These are phyloP conservation scores for Salvelinus fontinalis DNA, from an alignment of 2,113 vertebrate species.

Conservation along the genomic window DNA sequence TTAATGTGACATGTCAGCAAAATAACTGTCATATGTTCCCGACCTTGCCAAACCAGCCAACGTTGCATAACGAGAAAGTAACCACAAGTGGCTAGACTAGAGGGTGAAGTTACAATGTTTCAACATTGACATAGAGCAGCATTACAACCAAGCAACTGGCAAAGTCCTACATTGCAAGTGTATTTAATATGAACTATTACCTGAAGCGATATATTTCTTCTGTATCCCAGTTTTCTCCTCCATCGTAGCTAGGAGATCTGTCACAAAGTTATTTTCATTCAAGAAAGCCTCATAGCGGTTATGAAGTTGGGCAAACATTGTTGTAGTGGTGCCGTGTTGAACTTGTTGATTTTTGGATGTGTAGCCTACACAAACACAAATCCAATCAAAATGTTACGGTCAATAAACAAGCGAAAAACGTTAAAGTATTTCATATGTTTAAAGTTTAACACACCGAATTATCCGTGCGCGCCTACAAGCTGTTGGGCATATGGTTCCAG, in stretches of 20 bases:
- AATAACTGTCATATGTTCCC: neutral
- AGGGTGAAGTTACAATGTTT: neutral
- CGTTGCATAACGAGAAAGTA: neutral
- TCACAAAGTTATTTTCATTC: conserved; percentile 78
- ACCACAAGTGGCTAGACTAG: too few relatives aligned
- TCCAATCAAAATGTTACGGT: neutral
- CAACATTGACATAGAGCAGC: neutral
- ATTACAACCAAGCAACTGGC: neutral
- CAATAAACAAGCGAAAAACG: neutral
- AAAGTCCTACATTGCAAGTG: neutral
- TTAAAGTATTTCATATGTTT: neutral
- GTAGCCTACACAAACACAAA: neutral
- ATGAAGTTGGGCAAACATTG: conserved; percentile 60
- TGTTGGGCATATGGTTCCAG: too few relatives aligned
- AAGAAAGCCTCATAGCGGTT: conserved; percentile 79
- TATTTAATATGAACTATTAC: conserved; percentile 62
- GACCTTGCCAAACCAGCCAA: neutral
- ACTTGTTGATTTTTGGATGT: neutral
- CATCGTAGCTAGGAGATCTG: conserved; percentile 73
- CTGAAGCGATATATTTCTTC: conserved; percentile 78
- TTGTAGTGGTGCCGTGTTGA: neutral
- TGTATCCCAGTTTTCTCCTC: conserved; percentile 81
- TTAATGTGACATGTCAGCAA: neutral
- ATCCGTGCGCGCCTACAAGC: neutral
- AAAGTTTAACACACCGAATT: neutral